Evolutionary conservation across 2,797 vertebrate species (phyloP).

Genomic region (Varecia variegata): DNA sequence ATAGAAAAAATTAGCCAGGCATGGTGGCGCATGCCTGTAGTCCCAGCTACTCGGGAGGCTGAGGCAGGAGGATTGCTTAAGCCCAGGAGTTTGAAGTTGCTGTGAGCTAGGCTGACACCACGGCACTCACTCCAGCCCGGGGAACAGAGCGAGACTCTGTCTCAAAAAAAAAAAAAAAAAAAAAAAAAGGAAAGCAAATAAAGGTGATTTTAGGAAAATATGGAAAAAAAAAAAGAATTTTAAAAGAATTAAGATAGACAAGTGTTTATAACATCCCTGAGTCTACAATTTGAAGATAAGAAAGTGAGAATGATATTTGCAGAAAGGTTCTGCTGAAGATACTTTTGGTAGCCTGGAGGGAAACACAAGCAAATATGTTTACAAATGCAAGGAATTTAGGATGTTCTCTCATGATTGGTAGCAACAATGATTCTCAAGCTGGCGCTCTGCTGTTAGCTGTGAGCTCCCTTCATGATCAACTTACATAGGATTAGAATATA

Average conservation of each 20-base stretch:
- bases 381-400: neutral
- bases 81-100: no score
- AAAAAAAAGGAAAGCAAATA: constrained; percentile 9
- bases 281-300: neutral
- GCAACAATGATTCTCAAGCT: neutral
- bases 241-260: neutral
- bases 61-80: no score
- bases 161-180: no score
- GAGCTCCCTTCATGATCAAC: neutral
- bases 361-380: neutral
- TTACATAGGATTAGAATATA: neutral
- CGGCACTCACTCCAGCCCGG: no score
- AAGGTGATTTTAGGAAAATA: neutral
- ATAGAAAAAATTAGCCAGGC: no score
- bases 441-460: neutral
- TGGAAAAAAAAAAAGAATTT: neutral
- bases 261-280: neutral
- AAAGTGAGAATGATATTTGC: neutral
- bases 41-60: no score
- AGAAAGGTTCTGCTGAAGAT: neutral
- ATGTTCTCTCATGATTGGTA: neutral
- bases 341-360: neutral
- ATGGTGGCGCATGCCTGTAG: no score
- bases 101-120: no score
- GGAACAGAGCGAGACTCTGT: no score